Percentiles rank a stretch among this genome's conserved stretches.
These are phyloP conservation scores for Graptemys geographica DNA, from an alignment of 2,797 vertebrate species.

Conservation along the genomic window DNA sequence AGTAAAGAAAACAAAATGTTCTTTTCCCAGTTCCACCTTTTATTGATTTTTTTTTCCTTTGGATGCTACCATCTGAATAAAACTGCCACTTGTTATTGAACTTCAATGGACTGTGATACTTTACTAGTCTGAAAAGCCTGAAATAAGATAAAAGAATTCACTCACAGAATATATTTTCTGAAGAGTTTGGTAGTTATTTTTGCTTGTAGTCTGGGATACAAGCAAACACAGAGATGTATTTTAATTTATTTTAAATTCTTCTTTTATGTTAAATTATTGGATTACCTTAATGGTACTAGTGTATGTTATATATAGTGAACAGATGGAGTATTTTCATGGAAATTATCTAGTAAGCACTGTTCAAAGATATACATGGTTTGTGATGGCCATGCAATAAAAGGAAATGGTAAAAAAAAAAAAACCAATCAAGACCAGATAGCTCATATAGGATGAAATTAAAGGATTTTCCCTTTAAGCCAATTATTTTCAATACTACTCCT, in stretches of 20 bases:
- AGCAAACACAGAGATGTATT: background rate
- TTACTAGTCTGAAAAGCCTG: background rate
- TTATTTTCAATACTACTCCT: background rate
- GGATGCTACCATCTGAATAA: background rate
- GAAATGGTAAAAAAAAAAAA: background rate
- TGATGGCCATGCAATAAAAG: background rate
- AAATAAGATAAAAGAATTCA: background rate
- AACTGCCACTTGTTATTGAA: background rate
- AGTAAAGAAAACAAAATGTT: background rate
- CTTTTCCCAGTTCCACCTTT: background rate
- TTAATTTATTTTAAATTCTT: background rate
- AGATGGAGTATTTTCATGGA: background rate
- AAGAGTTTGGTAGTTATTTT: background rate
- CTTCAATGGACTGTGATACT: background rate
- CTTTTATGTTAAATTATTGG: background rate
- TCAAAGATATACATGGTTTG: background rate
- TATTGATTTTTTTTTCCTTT: background rate
- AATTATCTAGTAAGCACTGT: background rate
- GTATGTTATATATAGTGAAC: background rate
- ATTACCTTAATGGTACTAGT: background rate
- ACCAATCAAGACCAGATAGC: rapidly evolving
- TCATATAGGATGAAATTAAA: background rate
- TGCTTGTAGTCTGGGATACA: background rate
- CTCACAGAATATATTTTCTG: background rate
- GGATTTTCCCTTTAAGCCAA: background rate